Evolutionary conservation across 2,113 vertebrate genomes (phyloP).

Genomic region (Macheiramphus alcinus): DNA sequence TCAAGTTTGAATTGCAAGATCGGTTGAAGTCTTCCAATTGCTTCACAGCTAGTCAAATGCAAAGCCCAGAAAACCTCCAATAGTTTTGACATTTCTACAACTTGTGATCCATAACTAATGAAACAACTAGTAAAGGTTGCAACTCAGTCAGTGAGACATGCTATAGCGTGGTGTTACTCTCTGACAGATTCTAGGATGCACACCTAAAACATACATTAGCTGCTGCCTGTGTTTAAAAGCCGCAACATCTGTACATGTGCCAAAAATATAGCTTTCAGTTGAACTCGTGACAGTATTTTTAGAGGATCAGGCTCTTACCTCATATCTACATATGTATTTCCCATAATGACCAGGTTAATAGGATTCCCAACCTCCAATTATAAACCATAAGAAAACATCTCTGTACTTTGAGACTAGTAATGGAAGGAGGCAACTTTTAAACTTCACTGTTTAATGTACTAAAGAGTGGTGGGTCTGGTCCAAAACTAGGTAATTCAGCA

Average conservation of each 20-base stretch:
- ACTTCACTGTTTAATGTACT: not conserved
- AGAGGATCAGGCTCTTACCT: not conserved
- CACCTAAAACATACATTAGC: not conserved
- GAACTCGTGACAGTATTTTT: not conserved
- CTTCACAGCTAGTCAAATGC: not conserved
- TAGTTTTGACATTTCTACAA: not conserved
- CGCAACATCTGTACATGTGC: accelerated
- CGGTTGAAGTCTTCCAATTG: not conserved
- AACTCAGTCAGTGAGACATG: not conserved
- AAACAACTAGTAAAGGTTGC: not conserved
- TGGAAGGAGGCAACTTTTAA: not conserved
- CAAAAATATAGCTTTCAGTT: not conserved
- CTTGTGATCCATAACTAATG: not conserved
- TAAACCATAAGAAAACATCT: not conserved
- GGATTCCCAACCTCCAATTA: not conserved
- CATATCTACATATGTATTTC: not conserved
- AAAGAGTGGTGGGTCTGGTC: not conserved
- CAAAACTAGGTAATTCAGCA: not conserved
- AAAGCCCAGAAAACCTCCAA: not conserved
- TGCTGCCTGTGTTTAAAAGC: not conserved
- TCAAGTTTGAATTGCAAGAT: not conserved
- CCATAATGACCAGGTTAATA: not conserved
- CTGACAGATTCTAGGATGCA: not conserved
- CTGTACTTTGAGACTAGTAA: not conserved
- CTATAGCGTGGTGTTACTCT: not conserved